These are phyloP conservation scores for Phylloscopus whistleri DNA, from an alignment of 2,113 vertebrate species.

Conservation along the genomic window DNA sequence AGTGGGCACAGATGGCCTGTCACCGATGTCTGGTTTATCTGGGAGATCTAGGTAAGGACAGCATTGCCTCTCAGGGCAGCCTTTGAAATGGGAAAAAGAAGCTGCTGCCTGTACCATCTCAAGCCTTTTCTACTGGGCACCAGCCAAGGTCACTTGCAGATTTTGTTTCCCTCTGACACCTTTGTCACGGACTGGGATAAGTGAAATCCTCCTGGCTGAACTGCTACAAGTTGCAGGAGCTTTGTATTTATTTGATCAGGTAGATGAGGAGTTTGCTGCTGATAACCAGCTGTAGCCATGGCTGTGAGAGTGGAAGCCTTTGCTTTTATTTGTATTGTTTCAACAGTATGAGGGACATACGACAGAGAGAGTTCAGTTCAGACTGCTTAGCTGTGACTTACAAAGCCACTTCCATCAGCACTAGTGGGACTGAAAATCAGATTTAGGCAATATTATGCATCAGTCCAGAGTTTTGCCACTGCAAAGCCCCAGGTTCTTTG, in stretches of 20 bases:
- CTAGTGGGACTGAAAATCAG: not conserved
- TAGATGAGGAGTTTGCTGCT: not conserved
- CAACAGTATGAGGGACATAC: not conserved
- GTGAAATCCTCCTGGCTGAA: not conserved
- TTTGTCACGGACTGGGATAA: not conserved
- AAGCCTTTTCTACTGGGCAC: not conserved
- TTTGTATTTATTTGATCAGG: not conserved
- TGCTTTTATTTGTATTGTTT: not conserved
- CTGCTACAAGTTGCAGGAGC: not conserved
- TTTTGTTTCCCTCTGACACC: not conserved
- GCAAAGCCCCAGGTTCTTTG: not conserved
- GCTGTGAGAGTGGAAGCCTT: not conserved
- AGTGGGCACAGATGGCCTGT: slow-evolving; percentile 97
- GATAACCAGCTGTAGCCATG: not conserved
- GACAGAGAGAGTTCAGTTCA: not conserved
- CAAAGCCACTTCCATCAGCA: not conserved
- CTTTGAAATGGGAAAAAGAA: not conserved
- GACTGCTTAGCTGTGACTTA: not conserved
- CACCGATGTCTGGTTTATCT: slow-evolving; percentile 96
- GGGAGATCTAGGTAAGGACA: slow-evolving; percentile 90
- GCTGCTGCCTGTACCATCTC: not conserved
- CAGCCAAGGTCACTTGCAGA: not conserved
- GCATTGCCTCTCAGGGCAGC: not conserved
- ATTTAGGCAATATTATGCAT: not conserved
- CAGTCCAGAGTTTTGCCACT: not conserved